Base-by-base conservation (phyloP, 64 coral and sea anemone genomes). In the Cladopsammia gracilis region DNA sequence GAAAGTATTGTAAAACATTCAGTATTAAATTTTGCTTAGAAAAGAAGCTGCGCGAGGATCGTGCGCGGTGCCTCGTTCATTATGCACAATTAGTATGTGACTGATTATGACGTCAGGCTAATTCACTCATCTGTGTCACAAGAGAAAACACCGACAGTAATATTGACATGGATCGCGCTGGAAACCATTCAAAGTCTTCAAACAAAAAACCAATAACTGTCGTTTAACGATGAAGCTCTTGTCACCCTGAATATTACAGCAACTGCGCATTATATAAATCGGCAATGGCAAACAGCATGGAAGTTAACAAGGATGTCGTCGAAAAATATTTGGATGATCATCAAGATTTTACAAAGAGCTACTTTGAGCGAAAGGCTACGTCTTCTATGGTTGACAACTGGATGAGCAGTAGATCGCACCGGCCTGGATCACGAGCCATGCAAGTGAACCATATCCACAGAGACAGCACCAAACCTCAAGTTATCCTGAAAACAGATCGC, bases 351-450 rank as follows among this genome's bases (percentile, higher is more conserved):
- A 80, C 96, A 12, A 97, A 97, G 48, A 97, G 46, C 60, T 97
- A 97, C 58, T 97, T 94, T 46, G 92, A 97, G 66, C 85, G 89
- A 50, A 97, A 97, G 66, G 92, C 96, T 59, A 97, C 96, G 1
- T 94, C 96, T 19, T 71, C 96, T 25, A 97, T 97, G 96, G 88
- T 97, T 47, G 96, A 97, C 79, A 77, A 97, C 15, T 97, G 96
- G 96, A 97, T 97, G 96, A 86, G 77, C 68, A 87, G 73, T 62
- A 86, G 88, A 48, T 97, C 96, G 9, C 92, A 97, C 19, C 76
- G 89, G 49, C 92, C 96, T 58, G 91, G 88, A 74, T 94, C 92
- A 34, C 96, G 92, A 16, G 91, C 90, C 18, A 90, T 97, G 78
- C 77, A 93, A 75, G 89, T 98, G 15, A 94, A 76, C 16, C 92